Percentiles rank a stretch among this genome's conserved stretches.
Evolutionary conservation across 2,113 vertebrate genomes (phyloP).

Genomic region (Toxotes jaculatrix): DNA sequence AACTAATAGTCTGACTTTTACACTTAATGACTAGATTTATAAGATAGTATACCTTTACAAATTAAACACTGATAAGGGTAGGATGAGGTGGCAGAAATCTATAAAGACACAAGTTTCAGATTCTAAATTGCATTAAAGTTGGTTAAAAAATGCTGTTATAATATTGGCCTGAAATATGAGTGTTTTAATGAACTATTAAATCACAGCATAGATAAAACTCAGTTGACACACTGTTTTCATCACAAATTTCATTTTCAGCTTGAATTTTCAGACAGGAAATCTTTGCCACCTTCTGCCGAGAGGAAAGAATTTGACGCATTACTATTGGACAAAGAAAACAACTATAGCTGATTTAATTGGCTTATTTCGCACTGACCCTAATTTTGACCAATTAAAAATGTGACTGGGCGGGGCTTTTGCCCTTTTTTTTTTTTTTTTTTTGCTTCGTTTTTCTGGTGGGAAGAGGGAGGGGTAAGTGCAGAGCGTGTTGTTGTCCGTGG

Average conservation of each 20-base stretch:
- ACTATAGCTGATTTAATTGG: slow-evolving; percentile 53
- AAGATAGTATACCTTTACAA: not conserved
- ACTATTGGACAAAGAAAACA: slow-evolving; percentile 30
- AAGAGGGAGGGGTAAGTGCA: slow-evolving; percentile 52
- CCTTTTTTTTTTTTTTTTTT: not conserved
- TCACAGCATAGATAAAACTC: too few species aligned
- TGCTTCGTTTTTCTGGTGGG: slow-evolving; percentile 6
- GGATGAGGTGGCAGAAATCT: not conserved
- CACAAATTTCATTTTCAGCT: not conserved
- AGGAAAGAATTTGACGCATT: not conserved
- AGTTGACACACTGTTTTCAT: not conserved
- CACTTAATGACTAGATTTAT: not conserved
- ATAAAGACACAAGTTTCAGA: not conserved
- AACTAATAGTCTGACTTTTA: not conserved
- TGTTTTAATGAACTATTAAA: not conserved
- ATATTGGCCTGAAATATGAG: not conserved
- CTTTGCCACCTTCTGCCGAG: not conserved
- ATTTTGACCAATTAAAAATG: slow-evolving; percentile 64
- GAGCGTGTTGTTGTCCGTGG: slow-evolving; percentile 56
- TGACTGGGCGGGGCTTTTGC: slow-evolving; percentile 37
- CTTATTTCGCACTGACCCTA: slow-evolving; percentile 48
- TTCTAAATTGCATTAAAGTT: not conserved
- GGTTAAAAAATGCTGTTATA: not conserved
- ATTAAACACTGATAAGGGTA: not conserved
- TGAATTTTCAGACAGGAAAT: not conserved